Evolutionary conservation across 2,888 invertebrate species (phyloP), one percentile per base, ranked within the genome.

Genomic region (Perdita meconis): DNA sequence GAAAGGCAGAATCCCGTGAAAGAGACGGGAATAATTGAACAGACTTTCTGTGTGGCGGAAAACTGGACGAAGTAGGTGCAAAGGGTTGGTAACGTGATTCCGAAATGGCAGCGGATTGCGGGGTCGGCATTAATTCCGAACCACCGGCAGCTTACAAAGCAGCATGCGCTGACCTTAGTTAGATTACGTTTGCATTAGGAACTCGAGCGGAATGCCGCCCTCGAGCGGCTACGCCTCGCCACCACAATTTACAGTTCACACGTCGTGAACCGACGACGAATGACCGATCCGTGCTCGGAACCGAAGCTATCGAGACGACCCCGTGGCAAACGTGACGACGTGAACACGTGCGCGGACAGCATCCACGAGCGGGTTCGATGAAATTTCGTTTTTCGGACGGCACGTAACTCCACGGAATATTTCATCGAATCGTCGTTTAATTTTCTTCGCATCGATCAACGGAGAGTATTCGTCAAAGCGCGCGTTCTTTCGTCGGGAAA

Each of bases 131-230:
- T 86, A 89, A 89, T 89, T 89, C 87, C 87, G 75, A 77, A 78
- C 81, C 83, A 83, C 81, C 85, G 78, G 75, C 76, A 79, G 82
- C 84, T 82, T 85, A 87, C 88, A 89, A 89, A 89, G 89, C 88
- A 85, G 84, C 83, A 78, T 78, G 70, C 75, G 82, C 84, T 86
- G 86, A 87, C 88, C 87, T 89, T 89, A 87, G 86, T 87, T 85
- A 81, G 81, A 89, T 87, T 88, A 85, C 88, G 87, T 89, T 88
- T 88, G 89, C 87, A 87, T 85, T 88, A 87, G 81, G 86, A 87
- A 86, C 87, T 89, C 87, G 82, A 83, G 87, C 84, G 87, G 87
- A 89, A 88, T 84, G 78, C 83, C 81, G 80, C 66, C 75, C 77
- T 65, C 30, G 72, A 75, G 65, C 47, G 65, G 67, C 63, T 55